These are phyloP conservation scores for Dermatophagoides farinae DNA, from an alignment of 1,140 invertebrate species.

Conservation along the genomic window DNA sequence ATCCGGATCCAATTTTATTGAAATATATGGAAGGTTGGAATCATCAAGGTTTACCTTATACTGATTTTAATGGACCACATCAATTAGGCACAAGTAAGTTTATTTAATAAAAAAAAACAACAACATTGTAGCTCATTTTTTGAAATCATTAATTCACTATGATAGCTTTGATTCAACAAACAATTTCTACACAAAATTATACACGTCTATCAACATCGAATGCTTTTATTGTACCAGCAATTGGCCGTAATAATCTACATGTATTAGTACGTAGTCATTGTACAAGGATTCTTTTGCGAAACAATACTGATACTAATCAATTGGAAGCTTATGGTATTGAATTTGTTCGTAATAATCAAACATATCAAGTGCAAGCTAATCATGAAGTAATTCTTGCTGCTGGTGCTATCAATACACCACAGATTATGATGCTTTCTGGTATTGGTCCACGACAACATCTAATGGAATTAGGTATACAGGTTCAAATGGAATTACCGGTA, in stretches of 20 bases:
- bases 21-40: slow-evolving; percentile 37
- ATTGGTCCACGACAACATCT: slow-evolving; percentile 27
- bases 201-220: slow-evolving; percentile 68
- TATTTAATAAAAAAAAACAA: background rate
- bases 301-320: slow-evolving; percentile 24
- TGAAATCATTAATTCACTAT: too few species aligned
- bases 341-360: slow-evolving; percentile 40
- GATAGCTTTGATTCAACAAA: slow-evolving; percentile 5
- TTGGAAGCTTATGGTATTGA: slow-evolving; percentile 55
- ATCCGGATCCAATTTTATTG: slow-evolving; percentile 52
- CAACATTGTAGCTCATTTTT: background rate
- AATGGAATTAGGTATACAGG: slow-evolving; percentile 3
- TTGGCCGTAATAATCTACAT: slow-evolving; percentile 53
- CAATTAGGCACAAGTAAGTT: slow-evolving; percentile 27
- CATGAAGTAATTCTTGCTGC: slow-evolving; percentile 58
- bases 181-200: slow-evolving; percentile 44
- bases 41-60: slow-evolving; percentile 30
- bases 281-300: slow-evolving; percentile 57
- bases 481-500: slow-evolving; percentile 25
- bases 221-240: slow-evolving; percentile 61
- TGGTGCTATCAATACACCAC: slow-evolving; percentile 66
- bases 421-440: slow-evolving; percentile 72
- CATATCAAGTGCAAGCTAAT: slow-evolving; percentile 40
- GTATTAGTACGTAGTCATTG: slow-evolving; percentile 60
- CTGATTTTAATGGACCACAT: slow-evolving; percentile 55